These are phyloP conservation scores for Progne subis DNA, from an alignment of 2,113 vertebrate species.

Conservation along the genomic window DNA sequence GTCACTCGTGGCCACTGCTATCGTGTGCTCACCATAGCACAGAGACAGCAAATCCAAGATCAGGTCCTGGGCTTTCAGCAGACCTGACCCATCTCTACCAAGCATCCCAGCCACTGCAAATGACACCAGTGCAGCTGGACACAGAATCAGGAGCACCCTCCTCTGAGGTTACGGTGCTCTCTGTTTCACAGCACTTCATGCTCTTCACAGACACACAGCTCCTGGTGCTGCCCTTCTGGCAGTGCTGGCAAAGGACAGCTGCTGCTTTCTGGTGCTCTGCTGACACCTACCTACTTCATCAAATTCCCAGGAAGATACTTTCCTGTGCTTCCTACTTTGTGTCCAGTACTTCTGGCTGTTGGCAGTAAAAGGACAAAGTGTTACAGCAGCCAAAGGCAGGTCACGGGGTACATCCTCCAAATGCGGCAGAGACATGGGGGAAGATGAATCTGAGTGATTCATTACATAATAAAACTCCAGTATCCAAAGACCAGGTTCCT, in stretches of 20 bases:
- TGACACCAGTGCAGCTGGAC: accelerated
- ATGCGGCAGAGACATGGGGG: neutral
- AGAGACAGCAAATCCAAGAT: neutral
- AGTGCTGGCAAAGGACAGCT: neutral
- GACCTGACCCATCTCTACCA: neutral
- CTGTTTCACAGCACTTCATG: neutral
- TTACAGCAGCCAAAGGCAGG: neutral
- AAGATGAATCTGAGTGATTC: neutral
- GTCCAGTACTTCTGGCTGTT: neutral
- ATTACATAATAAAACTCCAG: neutral
- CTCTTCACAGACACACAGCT: neutral
- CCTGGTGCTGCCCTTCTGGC: neutral
- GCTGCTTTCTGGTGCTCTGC: neutral
- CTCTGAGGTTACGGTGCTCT: neutral
- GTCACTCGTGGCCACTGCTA: accelerated
- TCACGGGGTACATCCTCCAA: accelerated
- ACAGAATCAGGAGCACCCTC: neutral
- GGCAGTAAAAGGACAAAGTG: neutral
- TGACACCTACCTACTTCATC: neutral
- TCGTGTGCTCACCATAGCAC: accelerated
- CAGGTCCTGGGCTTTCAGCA: neutral
- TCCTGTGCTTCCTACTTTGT: neutral
- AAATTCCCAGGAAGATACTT: neutral
- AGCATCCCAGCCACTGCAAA: neutral
- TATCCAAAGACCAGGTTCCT: neutral